Evolutionary conservation across 2,797 vertebrate species (phyloP), one percentile per base, ranked within the genome.

Genomic region (Nannoperca obscura): DNA sequence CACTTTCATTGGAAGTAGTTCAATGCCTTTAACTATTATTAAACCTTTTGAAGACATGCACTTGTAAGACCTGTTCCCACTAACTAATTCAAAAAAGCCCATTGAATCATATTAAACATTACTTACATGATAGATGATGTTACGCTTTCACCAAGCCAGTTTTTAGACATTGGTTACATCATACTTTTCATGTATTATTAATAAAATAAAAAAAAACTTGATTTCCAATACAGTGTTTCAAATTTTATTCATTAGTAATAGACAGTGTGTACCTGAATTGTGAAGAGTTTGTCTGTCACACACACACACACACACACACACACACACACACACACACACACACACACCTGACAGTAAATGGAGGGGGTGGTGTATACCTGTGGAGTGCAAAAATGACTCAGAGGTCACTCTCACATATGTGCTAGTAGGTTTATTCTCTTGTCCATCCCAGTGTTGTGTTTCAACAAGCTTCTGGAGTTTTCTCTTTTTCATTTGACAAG

Each of bases 361-460:
- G 52, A 59, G 58, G 65, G 60, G 47, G 17, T 44, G 50, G 74
- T 70, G 53, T 74, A 44, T 65, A 76, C 69, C 47, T 78, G 85
- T 70, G 44, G 44, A 71, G 76, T 65, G 53, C 11, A 52, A 65
- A 49, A 76, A 74, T 86, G 80, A 82, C 71, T 83, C 46, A 27
- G 63, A 72, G 32, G 72, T 82, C 82, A 67, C 63, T 74, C 40
- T 54, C 27, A 8, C 30, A 63, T 71, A 68, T 80, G 40, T 81
- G 64, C 52, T 17, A 7, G 24, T 60, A 3, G 24, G 6, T 77
- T 80, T 72, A 61, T 61, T 65, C 63, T 53, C n/a, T 53, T 20
- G 46, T 75, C 2, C 7, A 59, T 66, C 46, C 27, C 13, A 42
- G 42, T 62, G 78, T 30, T 61, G 38, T 55, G 49, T 82, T 81